These are phyloP conservation scores for Mamestra configurata DNA, from an alignment of 1,140 invertebrate genomes.

Conservation along the genomic window DNA sequence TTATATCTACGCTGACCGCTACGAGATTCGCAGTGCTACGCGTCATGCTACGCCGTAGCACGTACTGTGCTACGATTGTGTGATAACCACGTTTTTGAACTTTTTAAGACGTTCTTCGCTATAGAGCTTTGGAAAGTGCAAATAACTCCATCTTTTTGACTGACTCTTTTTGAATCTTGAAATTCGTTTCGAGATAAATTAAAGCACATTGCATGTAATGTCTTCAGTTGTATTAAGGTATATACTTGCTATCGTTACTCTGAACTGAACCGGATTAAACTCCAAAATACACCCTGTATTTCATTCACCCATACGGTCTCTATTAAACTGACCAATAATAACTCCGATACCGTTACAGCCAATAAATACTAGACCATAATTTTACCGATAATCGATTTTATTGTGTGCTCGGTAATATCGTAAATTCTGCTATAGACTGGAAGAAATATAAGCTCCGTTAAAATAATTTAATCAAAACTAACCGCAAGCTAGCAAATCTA, in stretches of 20 bases:
- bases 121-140: too few species aligned
- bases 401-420: not conserved
- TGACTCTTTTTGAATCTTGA: too few species aligned
- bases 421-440: constrained; percentile 5
- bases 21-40: not conserved
- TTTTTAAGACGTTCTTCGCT: too few species aligned
- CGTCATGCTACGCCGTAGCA: not conserved
- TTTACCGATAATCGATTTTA: constrained; percentile 27
- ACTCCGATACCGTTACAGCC: not conserved
- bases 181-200: too few species aligned
- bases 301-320: not conserved
- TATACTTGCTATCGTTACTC: not conserved
- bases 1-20: not conserved
- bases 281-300: not conserved
- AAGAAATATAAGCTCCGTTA: constrained; percentile 14
- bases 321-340: not conserved
- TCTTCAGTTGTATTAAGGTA: too few species aligned
- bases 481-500: not conserved
- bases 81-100: too few species aligned
- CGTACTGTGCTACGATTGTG: not conserved
- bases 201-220: too few species aligned
- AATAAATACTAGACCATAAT: constrained; percentile 31
- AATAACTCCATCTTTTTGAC: too few species aligned
- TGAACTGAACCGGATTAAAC: not conserved
- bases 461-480: constrained; percentile 23